Evolutionary conservation across 2,113 vertebrate genomes (phyloP).

Genomic region (Ailuropoda melanoleuca): DNA sequence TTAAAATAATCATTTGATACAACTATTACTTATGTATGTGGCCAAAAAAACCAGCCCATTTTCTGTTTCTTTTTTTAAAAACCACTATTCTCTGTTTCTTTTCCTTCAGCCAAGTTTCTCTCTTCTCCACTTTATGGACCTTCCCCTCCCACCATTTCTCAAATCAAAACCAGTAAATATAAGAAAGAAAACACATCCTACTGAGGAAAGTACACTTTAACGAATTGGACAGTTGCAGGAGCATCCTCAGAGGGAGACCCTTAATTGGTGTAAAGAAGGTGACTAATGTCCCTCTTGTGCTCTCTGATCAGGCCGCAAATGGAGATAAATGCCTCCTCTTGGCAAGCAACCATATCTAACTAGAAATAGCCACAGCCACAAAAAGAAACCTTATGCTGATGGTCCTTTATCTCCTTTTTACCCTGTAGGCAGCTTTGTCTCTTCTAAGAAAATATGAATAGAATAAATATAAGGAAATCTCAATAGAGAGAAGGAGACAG

Average conservation of each 20-base stretch:
- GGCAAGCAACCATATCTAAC: background rate
- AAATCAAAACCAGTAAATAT: slow-evolving; percentile 12
- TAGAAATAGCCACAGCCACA: background rate
- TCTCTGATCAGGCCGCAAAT: slow-evolving; percentile 5
- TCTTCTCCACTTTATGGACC: background rate
- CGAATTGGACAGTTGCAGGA: background rate
- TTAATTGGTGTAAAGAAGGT: background rate
- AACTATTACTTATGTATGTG: background rate
- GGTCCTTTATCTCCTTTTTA: background rate
- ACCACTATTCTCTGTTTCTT: background rate
- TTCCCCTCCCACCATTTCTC: background rate
- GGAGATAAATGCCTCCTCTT: background rate
- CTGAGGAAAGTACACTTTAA: background rate
- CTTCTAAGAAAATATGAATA: slow-evolving; percentile 30
- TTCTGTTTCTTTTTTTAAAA: background rate
- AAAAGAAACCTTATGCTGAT: background rate
- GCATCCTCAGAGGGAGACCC: background rate
- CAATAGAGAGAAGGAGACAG: background rate
- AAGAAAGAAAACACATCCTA: background rate
- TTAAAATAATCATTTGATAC: slow-evolving; percentile 25
- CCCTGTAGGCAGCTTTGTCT: background rate
- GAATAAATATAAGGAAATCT: background rate
- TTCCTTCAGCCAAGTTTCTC: background rate
- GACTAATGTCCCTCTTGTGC: background rate
- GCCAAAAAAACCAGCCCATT: background rate